Base-by-base conservation (phyloP, 2,113 vertebrate genomes). In the Danionella cerebrum region DNA sequence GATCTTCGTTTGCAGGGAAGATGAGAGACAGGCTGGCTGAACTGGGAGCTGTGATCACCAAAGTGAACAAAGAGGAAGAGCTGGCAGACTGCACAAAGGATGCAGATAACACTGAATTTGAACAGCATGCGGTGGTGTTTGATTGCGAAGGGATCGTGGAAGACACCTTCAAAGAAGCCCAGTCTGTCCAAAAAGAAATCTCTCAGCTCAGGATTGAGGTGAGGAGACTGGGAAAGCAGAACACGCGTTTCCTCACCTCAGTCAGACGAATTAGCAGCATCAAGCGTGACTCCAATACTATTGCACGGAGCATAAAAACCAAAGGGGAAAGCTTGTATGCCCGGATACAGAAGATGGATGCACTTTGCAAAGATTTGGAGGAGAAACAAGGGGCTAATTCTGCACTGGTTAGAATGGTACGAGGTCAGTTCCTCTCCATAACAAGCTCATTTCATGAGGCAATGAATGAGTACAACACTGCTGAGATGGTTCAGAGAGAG, bases 251-350 rank as follows among this genome's bases (percentile, higher is more conserved):
- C 82, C 93, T 99, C 71, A 98, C 94, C 11, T 99, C 97, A 0
- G 91, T 98, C 84, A 84, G 96, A 71, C 91, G 95, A 18, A 80
- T 99, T 14, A 99, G 97, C 82, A 97, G 94, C 90, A 99, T 99
- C 84, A 99, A 97, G 67, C 86, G 95, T 3, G 95, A 97, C 79
- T 89, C 94, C 36, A 97, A 89, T 22, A 86, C 90, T 1, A 91
- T 99, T 1, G 94, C 94, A 10, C 91, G 88, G 72, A 91, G 89
- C 83, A 97, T 99, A 84, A 98, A 97, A 80, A 72, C 82, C 27
- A 83, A 91, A 0, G 92, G 89, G 13, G 91, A 98, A 80, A 82
- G 25, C 63, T 84, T 98, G 65, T 93, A 95, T 65, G 84, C 84
- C 31, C 91, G 89, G 41, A 84, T 99, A 75, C 86, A 90, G 65